Base-by-base conservation (phyloP, 1,140 invertebrate genomes). In the Diorhabda elongata region DNA sequence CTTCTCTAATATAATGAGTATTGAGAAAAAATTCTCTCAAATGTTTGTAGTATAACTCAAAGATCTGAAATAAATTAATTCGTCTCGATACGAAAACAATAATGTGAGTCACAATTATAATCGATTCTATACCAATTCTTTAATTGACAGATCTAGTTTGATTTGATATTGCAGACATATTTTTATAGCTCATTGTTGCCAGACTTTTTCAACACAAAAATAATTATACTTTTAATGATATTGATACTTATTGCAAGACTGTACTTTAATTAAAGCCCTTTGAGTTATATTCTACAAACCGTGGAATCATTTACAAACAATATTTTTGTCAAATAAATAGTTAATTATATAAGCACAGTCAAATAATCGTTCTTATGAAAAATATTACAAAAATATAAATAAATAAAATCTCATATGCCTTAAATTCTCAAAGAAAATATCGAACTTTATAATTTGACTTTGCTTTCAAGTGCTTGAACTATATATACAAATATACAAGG, bases 1-100 rank as follows among this genome's bases (percentile, higher is more conserved):
- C 73, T 69, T 77, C 77, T 77, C 75, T 77, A 76, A 26, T 26
- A 26, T 26, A 26, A 73, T 79, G 77, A 78, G 77, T 79, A 79
- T 77, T 77, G 68, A 69, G 71, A 67, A 70, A 62, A 71, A 58
- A 72, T 67, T 65, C 64, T 71, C 69, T 70, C 70, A 76, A 72
- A 76, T 73, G 66, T 57, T 65, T 73, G 59, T 67, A 42, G 11
- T 64, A 64, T 56, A 64, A 26, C 44, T 64, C 42, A 52, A 52
- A 52, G 47, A 52, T 52, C 47, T 52, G 4, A 8, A 52, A 6
- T 4, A 52, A 52, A 8, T 26, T 26, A 26, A 26, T 26, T 26
- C 26, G 26, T 26, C 26, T 26, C 26, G 26, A 26, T 26, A 2
- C 1, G 26, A 26, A 26, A 26, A 26, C 26, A 26, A 26, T 26